Percentiles rank a stretch among this genome's conserved stretches.
phyloP scores from a whole-genome alignment of 1,140 invertebrate genomes.

The Choristoneura fumiferana region DNA sequence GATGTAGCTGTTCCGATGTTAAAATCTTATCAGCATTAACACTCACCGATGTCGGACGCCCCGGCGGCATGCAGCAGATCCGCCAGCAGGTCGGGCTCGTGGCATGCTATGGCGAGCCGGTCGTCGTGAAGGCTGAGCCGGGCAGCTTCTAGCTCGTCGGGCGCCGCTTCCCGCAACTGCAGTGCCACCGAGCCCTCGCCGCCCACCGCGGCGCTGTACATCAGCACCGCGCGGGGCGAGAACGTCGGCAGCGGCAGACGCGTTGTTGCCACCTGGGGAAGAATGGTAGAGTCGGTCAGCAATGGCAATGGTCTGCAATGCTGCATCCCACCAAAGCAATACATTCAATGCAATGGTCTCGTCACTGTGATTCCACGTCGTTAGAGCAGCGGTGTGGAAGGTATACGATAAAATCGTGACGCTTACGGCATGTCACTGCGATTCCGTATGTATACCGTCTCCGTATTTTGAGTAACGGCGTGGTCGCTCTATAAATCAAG shows the following conservation, averaged over 20 bases:
- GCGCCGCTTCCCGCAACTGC: conserved; percentile 78
- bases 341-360: no score
- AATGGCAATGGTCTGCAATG: background rate
- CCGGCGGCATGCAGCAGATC: conserved; percentile 59
- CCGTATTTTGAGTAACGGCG: no score
- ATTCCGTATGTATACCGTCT: no score
- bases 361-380: no score
- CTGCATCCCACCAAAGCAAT: no score
- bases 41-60: conserved; percentile 52
- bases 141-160: conserved; percentile 58
- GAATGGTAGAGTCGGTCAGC: conserved; percentile 19
- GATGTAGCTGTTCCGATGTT: no score
- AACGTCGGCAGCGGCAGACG: conserved; percentile 78
- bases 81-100: conserved; percentile 78
- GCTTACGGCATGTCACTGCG: no score
- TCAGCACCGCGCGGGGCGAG: conserved; percentile 78
- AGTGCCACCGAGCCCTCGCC: conserved; percentile 77
- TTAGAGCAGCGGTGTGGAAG: no score
- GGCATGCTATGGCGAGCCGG: conserved; percentile 78
- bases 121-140: conserved; percentile 56
- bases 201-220: conserved; percentile 81
- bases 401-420: no score
- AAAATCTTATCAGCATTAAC: no score
- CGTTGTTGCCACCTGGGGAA: conserved; percentile 50
- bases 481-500: no score